phyloP scores from a whole-genome alignment of 2,113 vertebrate species.

The Delphinapterus leucas region DNA sequence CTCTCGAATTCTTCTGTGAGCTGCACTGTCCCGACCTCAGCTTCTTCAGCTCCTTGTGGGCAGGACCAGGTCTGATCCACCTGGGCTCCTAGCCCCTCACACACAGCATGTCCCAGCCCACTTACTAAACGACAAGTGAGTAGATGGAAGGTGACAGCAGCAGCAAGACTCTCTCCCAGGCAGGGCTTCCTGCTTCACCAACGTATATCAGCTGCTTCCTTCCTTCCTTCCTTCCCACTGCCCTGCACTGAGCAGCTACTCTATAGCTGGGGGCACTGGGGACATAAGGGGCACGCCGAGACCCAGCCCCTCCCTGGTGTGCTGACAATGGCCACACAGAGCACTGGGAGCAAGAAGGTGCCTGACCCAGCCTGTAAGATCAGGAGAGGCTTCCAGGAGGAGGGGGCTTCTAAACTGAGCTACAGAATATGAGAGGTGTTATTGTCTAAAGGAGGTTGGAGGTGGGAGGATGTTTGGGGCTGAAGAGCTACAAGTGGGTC shows the following conservation, averaged over 20 bases:
- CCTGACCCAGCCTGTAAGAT: background rate
- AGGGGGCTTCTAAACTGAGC: background rate
- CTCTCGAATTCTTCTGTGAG: background rate
- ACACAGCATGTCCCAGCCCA: background rate
- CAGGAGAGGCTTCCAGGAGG: background rate
- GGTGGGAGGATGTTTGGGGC: background rate
- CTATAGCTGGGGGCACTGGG: background rate
- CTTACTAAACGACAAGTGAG: background rate
- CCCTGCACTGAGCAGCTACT: background rate
- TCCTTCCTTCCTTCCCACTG: background rate
- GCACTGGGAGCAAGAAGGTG: background rate
- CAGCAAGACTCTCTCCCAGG: background rate
- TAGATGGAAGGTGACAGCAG: no score
- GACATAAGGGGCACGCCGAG: background rate
- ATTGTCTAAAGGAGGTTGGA: background rate
- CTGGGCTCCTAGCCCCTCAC: background rate
- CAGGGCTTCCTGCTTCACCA: background rate
- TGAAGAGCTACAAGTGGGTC: background rate
- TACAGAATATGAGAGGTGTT: background rate
- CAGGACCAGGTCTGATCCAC: background rate
- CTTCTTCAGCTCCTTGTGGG: background rate
- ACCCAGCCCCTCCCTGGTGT: background rate
- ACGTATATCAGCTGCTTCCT: background rate
- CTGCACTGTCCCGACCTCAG: background rate
- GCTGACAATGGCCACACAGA: background rate